These are phyloP conservation scores for Torymus aiolomorphi DNA, from an alignment of 2,888 invertebrate species.

Conservation along the genomic window DNA sequence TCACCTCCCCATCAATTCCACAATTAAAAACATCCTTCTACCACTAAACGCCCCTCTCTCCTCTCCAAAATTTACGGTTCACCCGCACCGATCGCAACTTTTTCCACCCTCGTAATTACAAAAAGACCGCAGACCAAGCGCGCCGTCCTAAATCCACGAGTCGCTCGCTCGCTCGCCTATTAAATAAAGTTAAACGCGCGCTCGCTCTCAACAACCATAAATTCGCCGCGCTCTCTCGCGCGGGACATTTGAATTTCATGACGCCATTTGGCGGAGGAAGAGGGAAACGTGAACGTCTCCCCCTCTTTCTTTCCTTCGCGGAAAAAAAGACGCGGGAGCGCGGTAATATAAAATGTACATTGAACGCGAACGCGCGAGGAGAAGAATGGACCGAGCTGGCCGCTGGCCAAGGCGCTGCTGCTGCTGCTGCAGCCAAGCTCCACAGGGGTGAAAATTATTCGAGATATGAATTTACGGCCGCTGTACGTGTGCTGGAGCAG, in stretches of 20 bases:
- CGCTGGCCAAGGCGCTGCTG: constrained; percentile 64
- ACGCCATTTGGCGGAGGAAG: constrained; percentile 54
- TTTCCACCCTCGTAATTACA: constrained; percentile 34
- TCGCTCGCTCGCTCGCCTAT: constrained; percentile 30
- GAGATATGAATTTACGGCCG: constrained; percentile 73
- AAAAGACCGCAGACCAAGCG: constrained; percentile 12
- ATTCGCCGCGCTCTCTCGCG: constrained; percentile 30
- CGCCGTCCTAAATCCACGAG: constrained; percentile 17
- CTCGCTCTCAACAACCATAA: constrained; percentile 53
- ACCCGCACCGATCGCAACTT: not conserved
- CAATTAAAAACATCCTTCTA: constrained; percentile 32
- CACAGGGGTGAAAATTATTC: constrained; percentile 71
- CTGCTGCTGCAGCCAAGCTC: constrained; percentile 41
- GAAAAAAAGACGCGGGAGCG: constrained; percentile 29
- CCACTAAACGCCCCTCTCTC: not conserved
- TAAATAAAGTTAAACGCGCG: constrained; percentile 50
- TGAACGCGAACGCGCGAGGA: constrained; percentile 59
- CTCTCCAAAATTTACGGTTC: not conserved
- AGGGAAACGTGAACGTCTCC: not conserved
- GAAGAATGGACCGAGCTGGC: constrained; percentile 59
- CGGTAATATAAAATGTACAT: constrained; percentile 56
- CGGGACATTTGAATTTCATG: constrained; percentile 58
- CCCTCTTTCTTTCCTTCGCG: constrained; percentile 35
- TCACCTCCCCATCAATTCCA: constrained; percentile 16
- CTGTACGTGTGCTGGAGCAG: too few relatives aligned